Conservation (phyloP, 2,113 vertebrate genomes). For the Tonatia bakeri region DNA sequence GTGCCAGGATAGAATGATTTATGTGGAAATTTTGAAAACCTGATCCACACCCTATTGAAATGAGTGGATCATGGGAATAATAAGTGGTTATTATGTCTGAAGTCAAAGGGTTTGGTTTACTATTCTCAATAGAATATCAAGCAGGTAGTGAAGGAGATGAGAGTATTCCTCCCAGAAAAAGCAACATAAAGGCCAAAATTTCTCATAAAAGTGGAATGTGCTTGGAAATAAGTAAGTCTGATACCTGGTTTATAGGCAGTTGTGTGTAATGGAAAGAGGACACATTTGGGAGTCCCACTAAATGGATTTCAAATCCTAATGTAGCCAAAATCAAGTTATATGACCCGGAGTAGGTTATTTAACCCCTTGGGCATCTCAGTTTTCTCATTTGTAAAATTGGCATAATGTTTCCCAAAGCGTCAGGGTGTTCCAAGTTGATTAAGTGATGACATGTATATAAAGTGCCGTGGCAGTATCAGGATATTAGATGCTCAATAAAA, state of each 20-base stretch:
- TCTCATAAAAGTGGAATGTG: not conserved
- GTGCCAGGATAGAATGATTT: constrained; percentile 56
- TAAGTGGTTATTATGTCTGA: not conserved
- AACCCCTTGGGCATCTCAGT: not conserved
- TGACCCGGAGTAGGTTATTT: not conserved
- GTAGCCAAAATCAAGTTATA: not conserved
- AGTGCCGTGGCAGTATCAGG: not conserved
- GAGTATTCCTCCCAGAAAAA: not conserved
- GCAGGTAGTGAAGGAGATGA: not conserved
- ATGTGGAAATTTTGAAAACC: constrained; percentile 54
- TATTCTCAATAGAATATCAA: constrained; percentile 19
- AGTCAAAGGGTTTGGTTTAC: constrained; percentile 30
- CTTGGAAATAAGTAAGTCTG: not conserved
- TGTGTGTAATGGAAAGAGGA: not conserved
- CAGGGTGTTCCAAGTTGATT: not conserved
- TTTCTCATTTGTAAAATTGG: constrained; percentile 6
- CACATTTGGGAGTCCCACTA: not conserved
- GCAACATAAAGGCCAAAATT: not conserved
- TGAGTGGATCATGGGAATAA: constrained; percentile 12
- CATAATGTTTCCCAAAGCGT: not conserved
- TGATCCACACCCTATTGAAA: constrained; percentile 31
- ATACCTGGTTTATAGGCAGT: not conserved
- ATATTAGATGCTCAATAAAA: not conserved
- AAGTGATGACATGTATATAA: not conserved
- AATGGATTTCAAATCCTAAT: not conserved